Percentiles rank a stretch among this genome's conserved stretches.
These are phyloP conservation scores for Glaucopsyche alexis DNA, from an alignment of 2,888 invertebrate species.

Conservation along the genomic window DNA sequence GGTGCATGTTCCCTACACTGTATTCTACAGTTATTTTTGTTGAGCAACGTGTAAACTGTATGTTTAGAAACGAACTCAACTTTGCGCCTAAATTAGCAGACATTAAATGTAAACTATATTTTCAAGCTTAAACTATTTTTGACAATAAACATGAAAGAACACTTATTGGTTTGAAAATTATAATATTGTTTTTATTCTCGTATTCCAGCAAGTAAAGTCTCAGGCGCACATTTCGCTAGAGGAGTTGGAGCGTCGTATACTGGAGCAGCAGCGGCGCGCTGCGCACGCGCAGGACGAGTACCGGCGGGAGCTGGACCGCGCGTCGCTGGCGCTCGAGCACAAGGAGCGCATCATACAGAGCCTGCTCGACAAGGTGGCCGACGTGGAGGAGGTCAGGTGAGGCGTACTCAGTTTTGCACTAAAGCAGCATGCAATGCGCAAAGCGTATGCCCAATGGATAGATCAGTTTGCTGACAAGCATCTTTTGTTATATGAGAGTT, in stretches of 20 bases:
- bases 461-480: too few relatives aligned
- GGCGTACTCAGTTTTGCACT: conserved; percentile 13
- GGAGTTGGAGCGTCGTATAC: conserved; percentile 70
- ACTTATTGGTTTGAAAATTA: neutral
- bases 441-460: too few relatives aligned
- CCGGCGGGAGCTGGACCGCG: conserved; percentile 61
- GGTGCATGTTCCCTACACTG: conserved; percentile 43
- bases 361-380: conserved; percentile 72
- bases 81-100: too few relatives aligned
- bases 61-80: too few relatives aligned
- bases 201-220: conserved; percentile 65
- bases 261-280: conserved; percentile 66
- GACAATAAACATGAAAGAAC: too few relatives aligned
- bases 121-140: too few relatives aligned
- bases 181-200: neutral
- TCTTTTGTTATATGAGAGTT: too few relatives aligned
- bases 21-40: neutral
- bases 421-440: too few relatives aligned
- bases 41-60: neutral
- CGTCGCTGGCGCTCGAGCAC: conserved; percentile 58
- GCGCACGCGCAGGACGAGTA: conserved; percentile 57
- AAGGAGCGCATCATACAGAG: conserved; percentile 69
- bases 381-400: conserved; percentile 69
- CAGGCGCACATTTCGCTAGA: conserved; percentile 72
- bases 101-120: too few relatives aligned